These are phyloP conservation scores for Sarcoramphus papa DNA, from an alignment of 2,797 vertebrate species.

Conservation along the genomic window DNA sequence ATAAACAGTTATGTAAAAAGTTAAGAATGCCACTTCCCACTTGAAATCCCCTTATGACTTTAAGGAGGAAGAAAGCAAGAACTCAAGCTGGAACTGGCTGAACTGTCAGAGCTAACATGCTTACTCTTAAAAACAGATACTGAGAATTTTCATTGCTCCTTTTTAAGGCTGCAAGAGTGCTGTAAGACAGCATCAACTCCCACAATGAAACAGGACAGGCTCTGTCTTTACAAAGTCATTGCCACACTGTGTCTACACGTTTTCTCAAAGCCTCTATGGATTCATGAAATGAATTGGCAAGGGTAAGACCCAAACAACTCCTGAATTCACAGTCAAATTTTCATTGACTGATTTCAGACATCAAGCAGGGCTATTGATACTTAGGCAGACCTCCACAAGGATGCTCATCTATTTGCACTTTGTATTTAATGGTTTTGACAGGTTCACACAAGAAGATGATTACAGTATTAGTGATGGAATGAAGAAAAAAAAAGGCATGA, in stretches of 20 bases:
- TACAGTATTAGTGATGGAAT: neutral
- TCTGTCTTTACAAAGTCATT: neutral
- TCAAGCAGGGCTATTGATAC: accelerated
- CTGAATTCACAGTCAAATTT: neutral
- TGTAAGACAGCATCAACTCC: neutral
- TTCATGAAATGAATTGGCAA: neutral
- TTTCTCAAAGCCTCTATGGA: neutral
- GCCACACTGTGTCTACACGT: neutral
- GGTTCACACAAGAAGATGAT: neutral
- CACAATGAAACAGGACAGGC: neutral
- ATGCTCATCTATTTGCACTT: neutral
- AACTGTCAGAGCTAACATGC: neutral
- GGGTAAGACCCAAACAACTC: neutral
- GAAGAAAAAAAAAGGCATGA: neutral
- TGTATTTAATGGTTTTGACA: neutral
- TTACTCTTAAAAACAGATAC: neutral
- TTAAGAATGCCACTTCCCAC: neutral
- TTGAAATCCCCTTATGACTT: neutral
- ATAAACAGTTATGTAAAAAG: neutral
- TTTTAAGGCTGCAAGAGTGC: neutral
- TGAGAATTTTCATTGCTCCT: neutral
- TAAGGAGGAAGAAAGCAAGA: neutral
- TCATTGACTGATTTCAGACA: neutral
- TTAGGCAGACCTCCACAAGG: neutral
- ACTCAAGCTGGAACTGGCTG: neutral